A percentile compares a stretch with the other conserved stretches of the same genome.
phyloP scores from a whole-genome alignment of 2,888 invertebrate genomes.

The Drosophila melanosoma region DNA sequence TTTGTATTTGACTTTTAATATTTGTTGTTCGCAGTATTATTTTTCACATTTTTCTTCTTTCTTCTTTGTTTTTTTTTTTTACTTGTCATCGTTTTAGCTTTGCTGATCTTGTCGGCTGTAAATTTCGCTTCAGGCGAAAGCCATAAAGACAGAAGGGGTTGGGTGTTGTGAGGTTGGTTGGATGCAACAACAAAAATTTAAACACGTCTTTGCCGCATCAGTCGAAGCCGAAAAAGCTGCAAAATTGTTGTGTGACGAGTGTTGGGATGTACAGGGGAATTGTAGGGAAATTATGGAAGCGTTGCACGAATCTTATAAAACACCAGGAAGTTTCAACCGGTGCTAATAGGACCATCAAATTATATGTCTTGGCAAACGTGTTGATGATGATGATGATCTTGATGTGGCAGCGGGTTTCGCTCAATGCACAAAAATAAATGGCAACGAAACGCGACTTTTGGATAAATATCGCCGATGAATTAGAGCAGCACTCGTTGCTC shows the following conservation, averaged over 20 bases:
- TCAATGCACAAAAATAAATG: constrained; percentile 15
- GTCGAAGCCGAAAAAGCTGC: constrained; percentile 13
- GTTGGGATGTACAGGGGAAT: background rate
- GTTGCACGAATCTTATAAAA: constrained; percentile 30
- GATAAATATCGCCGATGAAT: background rate
- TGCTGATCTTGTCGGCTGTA: constrained; percentile 37
- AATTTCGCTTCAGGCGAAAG: constrained; percentile 50
- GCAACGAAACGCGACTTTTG: constrained; percentile 7
- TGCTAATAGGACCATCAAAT: constrained; percentile 35
- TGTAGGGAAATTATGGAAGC: constrained; percentile 27
- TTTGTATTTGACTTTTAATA: constrained; percentile 3
- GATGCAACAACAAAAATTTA: background rate
- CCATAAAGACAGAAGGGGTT: constrained; percentile 18
- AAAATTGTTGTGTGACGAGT: constrained; percentile 14
- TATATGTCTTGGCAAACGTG: constrained; percentile 16
- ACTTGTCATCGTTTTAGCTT: constrained; percentile 15
- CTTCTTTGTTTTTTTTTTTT: constrained; percentile 6
- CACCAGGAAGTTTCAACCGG: constrained; percentile 28
- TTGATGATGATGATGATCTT: constrained; percentile 16
- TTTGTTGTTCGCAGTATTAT: constrained; percentile 4
- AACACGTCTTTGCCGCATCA: constrained; percentile 26
- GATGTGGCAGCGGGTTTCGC: background rate
- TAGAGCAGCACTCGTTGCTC: constrained; percentile 18
- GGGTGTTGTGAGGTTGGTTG: background rate
- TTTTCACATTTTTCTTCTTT: background rate